Evolutionary conservation across 2,888 invertebrate genomes (phyloP), one percentile per base, ranked within the genome.

Genomic region (Drosophila parthenogenetica): DNA sequence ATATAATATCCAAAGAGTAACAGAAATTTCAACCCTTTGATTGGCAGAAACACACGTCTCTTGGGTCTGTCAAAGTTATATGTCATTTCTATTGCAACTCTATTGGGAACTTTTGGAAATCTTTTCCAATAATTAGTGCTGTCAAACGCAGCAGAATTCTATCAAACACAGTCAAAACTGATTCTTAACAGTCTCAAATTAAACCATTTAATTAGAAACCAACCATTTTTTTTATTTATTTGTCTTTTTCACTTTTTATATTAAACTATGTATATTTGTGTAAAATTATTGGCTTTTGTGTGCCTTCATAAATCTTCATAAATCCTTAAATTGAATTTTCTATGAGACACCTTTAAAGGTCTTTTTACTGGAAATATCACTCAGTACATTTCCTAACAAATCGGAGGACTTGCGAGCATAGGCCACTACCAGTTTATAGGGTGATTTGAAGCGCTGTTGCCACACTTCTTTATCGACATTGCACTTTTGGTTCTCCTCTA

Each of bases 401-500:
- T 68, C 63, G 0, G 75, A 69, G 3, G 84, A 85, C 72, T 93
- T 93, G 5, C 89, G 90, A 1, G 93, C 93, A 81, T 93, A 93
- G 3, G 93, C 93, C 1, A 94, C 91, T 22, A 94, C 87, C 37
- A 94, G 81, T 48, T 93, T 93, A 69, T 94, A 94, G 0, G 92
- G 90, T 0, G 93, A 91, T 39, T 92, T 90, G 40, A 94, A 93
- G 45, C 92, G 91, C 5, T 80, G 63, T 8, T 43, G 25, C 29
- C 45, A n/a, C 13, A 46, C 59, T 19, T 93, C 90, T 13, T 93
- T 82, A 40, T 71, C 39, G 1, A 35, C 11, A 35, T 55, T 49
- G 7, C 43, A 29, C 4, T 32, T 16, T 92, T 81, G 60, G 93
- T 92, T 68, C 93, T 93, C 87, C 17, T 84, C 75, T 2, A 90